phyloP scores from a whole-genome alignment of 2,797 vertebrate genomes.

The Cyprinodon diabolis region DNA sequence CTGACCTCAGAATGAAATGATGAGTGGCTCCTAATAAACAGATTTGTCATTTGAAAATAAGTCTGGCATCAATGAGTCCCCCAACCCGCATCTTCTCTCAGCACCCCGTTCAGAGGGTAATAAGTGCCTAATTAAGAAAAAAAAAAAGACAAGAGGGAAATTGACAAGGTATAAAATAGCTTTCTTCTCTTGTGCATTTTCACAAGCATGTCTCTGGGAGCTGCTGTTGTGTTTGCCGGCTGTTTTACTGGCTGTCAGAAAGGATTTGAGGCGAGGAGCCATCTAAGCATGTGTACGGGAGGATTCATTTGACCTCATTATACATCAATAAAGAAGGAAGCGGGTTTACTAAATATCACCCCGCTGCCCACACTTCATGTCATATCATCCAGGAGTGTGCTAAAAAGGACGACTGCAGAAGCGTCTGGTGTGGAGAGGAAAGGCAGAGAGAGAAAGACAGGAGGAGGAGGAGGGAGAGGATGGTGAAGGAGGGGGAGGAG shows the following conservation, averaged over 20 bases:
- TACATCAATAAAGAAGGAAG: slow-evolving; percentile 98
- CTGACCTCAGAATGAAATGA: slow-evolving; percentile 14
- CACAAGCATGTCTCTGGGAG: slow-evolving; percentile 85
- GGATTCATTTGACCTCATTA: slow-evolving; percentile 99
- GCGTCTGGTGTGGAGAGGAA: slow-evolving; percentile 80
- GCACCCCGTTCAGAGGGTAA: slow-evolving; percentile 71
- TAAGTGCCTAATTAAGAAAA: slow-evolving; percentile 77
- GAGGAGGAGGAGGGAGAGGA: slow-evolving; percentile 69
- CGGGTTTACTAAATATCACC: slow-evolving; percentile 99
- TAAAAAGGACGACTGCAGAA: slow-evolving; percentile 92
- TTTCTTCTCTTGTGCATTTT: slow-evolving; percentile 33
- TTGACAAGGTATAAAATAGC: slow-evolving; percentile 66
- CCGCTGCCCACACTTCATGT: slow-evolving; percentile 90
- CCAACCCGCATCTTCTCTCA: slow-evolving; percentile 61
- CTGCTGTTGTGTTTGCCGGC: slow-evolving; percentile 91
- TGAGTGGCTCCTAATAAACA: slow-evolving; percentile 49
- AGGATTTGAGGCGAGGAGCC: slow-evolving; percentile 93
- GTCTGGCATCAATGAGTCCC: slow-evolving; percentile 63
- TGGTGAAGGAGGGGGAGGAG: slow-evolving; percentile 64
- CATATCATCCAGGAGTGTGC: slow-evolving; percentile 90
- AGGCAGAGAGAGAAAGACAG: slow-evolving; percentile 62
- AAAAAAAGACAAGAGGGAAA: slow-evolving; percentile 64
- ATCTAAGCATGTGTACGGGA: slow-evolving; percentile 97
- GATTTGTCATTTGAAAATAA: slow-evolving; percentile 67
- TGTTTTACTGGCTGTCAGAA: slow-evolving; percentile 98